Base-by-base conservation (phyloP, 1,140 invertebrate genomes). In the Luehdorfia chinensis region DNA sequence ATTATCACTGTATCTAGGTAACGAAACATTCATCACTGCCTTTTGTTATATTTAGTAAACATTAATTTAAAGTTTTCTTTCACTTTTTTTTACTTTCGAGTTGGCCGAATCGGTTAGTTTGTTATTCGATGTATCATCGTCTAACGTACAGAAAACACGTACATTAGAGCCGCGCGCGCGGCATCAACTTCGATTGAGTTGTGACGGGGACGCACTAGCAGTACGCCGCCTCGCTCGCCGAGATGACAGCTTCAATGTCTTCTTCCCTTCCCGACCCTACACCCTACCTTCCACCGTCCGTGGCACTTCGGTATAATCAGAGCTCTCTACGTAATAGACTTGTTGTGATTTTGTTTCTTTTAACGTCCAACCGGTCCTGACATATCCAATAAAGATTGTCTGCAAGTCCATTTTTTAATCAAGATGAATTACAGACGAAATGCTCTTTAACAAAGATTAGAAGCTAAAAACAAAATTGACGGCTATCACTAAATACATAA, bases 221-320 rank as follows among this genome's bases (percentile, higher is more conserved):
- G 23, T 39, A 8, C 9, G 37, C 25, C 64, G 43, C 51, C 48
- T 30, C 19, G 49, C 31, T 32, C 51, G 54, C 31, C 49, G 64
- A 72, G 75, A 75, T 80, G 78, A 83, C 76, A 84, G 76, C 76
- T 79, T 73, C 69, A 73, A 67, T 64, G 60, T 68, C 61, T 61
- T 68, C 67, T 68, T 64, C 58, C 64, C 60, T 59, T 59, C 59
- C 59, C 55, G 58, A 55, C 67, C 64, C 65, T 55, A 55, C 46
- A 55, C 48, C 54, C 36, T 32, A 28, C 18, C 52, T 44, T 32
- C 49, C 48, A 46, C 39, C 37, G 46, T 16, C 25, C 25, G 25
- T 28, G 25, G 47, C 47, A 52, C 52, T 50, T 39, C 43, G 53
- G 60, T 51, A 64, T 68, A 59, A 66, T 55, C 68, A 53, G 53